Conservation (phyloP, 2,888 invertebrate genomes). For the Allophyes oxyacanthae region DNA sequence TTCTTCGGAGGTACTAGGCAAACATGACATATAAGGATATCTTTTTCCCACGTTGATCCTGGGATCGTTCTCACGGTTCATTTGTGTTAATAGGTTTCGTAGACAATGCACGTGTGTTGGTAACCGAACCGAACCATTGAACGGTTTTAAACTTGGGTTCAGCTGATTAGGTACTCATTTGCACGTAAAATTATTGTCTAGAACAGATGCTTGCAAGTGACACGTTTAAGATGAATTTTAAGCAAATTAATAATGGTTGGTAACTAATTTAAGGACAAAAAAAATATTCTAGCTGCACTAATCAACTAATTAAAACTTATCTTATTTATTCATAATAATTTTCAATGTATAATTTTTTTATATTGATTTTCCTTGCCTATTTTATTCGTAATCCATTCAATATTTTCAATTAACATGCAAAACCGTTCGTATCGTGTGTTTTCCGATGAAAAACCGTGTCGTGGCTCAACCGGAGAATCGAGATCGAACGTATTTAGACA, state of each 20-base stretch:
- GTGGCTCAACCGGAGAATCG: neutral
- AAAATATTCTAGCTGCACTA: too few species aligned
- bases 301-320: too few species aligned
- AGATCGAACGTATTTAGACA: conserved; percentile 62
- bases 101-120: conserved; percentile 37
- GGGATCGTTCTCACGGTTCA: conserved; percentile 64
- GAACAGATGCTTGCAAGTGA: too few species aligned
- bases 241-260: too few species aligned
- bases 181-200: too few species aligned
- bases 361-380: too few species aligned
- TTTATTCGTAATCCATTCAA: too few species aligned
- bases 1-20: conserved; percentile 84
- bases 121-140: conserved; percentile 38
- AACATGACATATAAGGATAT: conserved; percentile 66
- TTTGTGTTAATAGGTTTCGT: conserved; percentile 43
- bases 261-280: too few species aligned
- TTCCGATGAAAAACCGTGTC: neutral
- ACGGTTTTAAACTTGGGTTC: conserved; percentile 32
- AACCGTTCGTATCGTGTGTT: neutral
- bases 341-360: too few species aligned
- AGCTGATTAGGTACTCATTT: conserved; percentile 35
- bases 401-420: too few species aligned
- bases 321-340: too few species aligned
- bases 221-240: too few species aligned
- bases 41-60: conserved; percentile 74